These are phyloP conservation scores for Lepidocolaptes lacrymiger DNA, from an alignment of 2,797 vertebrate species.

Conservation along the genomic window DNA sequence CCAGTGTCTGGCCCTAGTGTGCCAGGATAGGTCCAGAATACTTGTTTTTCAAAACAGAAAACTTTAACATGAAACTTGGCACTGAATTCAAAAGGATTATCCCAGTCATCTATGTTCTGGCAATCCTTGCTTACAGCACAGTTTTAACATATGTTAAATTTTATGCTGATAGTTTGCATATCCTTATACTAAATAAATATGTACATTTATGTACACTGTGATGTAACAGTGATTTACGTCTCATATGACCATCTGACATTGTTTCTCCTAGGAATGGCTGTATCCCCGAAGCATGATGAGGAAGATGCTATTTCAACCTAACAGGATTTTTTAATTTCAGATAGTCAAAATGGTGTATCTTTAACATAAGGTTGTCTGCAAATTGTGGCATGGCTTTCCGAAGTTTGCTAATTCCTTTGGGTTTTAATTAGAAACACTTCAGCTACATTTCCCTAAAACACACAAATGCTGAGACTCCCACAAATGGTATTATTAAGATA, in stretches of 20 bases:
- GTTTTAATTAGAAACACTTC: slow-evolving; percentile 57
- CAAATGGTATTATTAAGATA: background rate
- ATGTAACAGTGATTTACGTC: background rate
- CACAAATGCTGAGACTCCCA: background rate
- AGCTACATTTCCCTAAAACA: slow-evolving; percentile 12
- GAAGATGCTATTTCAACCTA: slow-evolving; percentile 15
- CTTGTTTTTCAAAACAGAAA: background rate
- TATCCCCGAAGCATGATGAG: background rate
- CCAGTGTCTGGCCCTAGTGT: background rate
- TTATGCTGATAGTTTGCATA: background rate
- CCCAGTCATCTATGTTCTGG: background rate
- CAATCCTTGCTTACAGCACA: background rate
- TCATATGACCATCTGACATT: background rate
- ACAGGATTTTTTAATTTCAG: background rate
- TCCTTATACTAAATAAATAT: background rate
- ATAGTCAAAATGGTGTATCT: background rate
- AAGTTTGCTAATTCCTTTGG: slow-evolving; percentile 34
- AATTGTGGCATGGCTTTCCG: background rate
- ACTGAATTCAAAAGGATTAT: slow-evolving; percentile 5
- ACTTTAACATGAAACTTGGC: slow-evolving; percentile 33
- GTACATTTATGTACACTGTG: background rate
- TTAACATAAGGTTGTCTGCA: background rate
- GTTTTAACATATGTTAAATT: background rate
- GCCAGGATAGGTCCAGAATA: background rate
- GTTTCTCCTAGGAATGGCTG: background rate